Base-by-base conservation (phyloP, 2,797 vertebrate species). In the Protonibea diacanthus region DNA sequence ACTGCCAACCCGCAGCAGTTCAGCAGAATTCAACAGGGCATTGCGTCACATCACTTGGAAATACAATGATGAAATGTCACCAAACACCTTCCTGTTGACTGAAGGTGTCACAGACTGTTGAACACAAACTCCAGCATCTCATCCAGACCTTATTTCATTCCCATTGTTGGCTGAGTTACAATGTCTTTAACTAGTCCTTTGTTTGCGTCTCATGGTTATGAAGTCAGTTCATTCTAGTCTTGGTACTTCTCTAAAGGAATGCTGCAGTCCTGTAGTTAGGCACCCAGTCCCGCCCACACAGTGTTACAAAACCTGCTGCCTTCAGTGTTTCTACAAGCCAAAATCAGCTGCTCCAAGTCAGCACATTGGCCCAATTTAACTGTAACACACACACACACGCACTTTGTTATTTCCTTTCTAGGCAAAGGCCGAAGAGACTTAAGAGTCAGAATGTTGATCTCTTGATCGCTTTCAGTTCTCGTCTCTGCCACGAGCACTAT, bases 251-350 rank as follows among this genome's bases (percentile, higher is more conserved):
- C 42, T 71, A 49, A 68, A 86, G 70, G 76, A 88, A 88, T 85
- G 73, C 59, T 80, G 74, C 79, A 77, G 67, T 82, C 78, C 69
- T 82, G 72, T 85, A 76, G 76, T 84, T 81, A 60, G 20, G 38
- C 77, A 70, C 33, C 21, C 64, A 38, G 73, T 82, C 56, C 74
- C 74, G 4, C 89, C 86, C 78, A 80, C 80, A 64, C 65, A 73
- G 5, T 27, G 47, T 80, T 83, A 73, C 63, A 83, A 84, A 90
- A 85, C 78, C 59, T 84, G 82, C 82, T 79, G 81, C 74, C 74
- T 70, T 65, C 17, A 71, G 58, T 71, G 74, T 67, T 89, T 89
- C 83, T 71, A 68, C 57, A 78, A 79, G 70, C 69, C 70, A 79
- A 53, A 82, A 51, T 72, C 74, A 77, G 78, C 78, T 85, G 76